Evolutionary conservation across 2,113 vertebrate genomes (phyloP).

Genomic region (Leucoraja erinaceus): DNA sequence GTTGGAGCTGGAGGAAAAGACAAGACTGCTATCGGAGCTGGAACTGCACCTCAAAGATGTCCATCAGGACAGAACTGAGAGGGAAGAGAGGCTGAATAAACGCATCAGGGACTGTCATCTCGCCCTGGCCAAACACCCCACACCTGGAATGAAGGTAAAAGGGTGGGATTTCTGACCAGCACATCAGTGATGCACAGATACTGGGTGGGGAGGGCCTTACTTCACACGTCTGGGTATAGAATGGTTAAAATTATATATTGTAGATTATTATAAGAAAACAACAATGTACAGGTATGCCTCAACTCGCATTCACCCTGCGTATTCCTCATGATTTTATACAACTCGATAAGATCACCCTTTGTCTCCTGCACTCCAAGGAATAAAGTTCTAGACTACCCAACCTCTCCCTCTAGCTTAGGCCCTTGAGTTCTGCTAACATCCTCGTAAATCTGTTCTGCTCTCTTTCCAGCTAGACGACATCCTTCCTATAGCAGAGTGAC

Average conservation of each 20-base stretch:
- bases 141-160: conserved; percentile 72
- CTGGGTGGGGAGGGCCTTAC: neutral
- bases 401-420: too few species aligned
- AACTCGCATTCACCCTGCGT: too few species aligned
- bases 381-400: too few species aligned
- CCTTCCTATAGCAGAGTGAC: too few species aligned
- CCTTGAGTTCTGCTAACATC: too few species aligned
- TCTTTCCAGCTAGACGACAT: too few species aligned
- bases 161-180: neutral
- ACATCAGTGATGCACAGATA: neutral
- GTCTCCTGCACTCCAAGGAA: too few species aligned
- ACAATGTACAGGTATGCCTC: neutral
- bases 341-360: too few species aligned
- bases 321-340: too few species aligned
- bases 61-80: conserved; percentile 58
- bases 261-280: neutral
- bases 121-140: conserved; percentile 63
- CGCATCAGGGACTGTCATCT: conserved; percentile 72
- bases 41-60: conserved; percentile 71
- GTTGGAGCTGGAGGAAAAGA: conserved; percentile 71
- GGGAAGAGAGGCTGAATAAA: conserved; percentile 65
- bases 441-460: too few species aligned
- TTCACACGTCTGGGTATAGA: neutral
- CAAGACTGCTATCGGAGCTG: conserved; percentile 58
- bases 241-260: neutral